Conservation (phyloP, 2,888 invertebrate species). For the Callyntrura sp. region DNA sequence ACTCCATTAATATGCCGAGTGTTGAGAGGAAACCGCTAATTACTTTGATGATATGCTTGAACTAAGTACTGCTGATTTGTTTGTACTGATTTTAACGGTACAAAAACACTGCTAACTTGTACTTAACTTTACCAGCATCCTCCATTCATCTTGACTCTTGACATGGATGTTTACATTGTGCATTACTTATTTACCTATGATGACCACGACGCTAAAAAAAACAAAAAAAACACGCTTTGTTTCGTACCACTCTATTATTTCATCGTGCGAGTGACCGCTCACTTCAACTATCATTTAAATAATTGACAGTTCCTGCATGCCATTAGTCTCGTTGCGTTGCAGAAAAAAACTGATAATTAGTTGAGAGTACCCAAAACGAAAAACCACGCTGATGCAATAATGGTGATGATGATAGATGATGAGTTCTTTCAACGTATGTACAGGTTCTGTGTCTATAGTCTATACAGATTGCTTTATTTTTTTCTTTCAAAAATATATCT, state of each 20-base stretch:
- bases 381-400: neutral
- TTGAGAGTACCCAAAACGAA: neutral
- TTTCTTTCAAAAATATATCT: neutral
- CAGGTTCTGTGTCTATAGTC: neutral
- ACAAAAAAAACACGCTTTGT: too few relatives aligned
- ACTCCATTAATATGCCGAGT: slow-evolving; percentile 13
- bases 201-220: too few relatives aligned
- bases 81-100: neutral
- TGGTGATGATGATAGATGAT: neutral
- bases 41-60: slow-evolving; percentile 10
- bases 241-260: too few relatives aligned
- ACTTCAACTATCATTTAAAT: neutral
- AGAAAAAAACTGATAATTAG: neutral
- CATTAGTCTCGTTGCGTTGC: neutral
- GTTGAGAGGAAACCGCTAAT: slow-evolving; percentile 33
- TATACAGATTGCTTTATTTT: neutral
- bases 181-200: neutral
- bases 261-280: too few relatives aligned
- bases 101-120: neutral
- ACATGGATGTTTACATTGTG: neutral
- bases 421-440: neutral
- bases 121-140: neutral
- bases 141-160: neutral
- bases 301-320: neutral
- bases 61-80: neutral